Percentiles rank a stretch among this genome's conserved stretches.
phyloP scores from a whole-genome alignment of 2,113 vertebrate genomes.

The Pogonocichla stellata region DNA sequence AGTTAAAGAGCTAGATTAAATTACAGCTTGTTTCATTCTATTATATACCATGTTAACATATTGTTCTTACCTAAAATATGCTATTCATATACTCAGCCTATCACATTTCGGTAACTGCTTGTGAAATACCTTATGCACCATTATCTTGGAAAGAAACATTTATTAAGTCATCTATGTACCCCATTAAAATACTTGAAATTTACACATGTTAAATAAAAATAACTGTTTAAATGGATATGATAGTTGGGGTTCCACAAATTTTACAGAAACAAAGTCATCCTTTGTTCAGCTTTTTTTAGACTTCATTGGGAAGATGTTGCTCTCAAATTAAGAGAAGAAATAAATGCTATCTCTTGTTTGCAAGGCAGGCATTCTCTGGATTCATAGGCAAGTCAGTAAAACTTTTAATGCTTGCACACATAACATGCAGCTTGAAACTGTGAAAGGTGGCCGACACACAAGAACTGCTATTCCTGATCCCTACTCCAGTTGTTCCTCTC shows the following conservation, averaged over 20 bases:
- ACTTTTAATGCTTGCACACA: not conserved
- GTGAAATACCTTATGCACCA: conserved; percentile 2
- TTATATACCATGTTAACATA: conserved; percentile 31
- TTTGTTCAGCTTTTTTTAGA: conserved; percentile 14
- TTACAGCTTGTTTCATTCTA: conserved; percentile 39
- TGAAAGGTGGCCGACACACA: not conserved
- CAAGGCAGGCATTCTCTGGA: not conserved
- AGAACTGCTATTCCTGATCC: not conserved
- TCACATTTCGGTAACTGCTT: conserved; percentile 18
- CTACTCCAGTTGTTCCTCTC: not conserved
- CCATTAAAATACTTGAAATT: conserved; percentile 49
- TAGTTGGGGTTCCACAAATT: conserved; percentile 3
- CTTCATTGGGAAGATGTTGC: not conserved
- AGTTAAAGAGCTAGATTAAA: conserved; percentile 17
- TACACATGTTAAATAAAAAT: conserved; percentile 47
- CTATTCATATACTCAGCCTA: conserved; percentile 46
- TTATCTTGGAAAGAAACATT: conserved; percentile 32
- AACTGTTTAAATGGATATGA: conserved; percentile 14
- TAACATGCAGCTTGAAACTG: not conserved
- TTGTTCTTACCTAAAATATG: conserved; percentile 49
- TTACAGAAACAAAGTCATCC: not conserved
- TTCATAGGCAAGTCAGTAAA: conserved; percentile 9
- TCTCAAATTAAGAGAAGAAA: conserved; percentile 1
- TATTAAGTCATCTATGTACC: conserved; percentile 27
- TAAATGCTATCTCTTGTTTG: not conserved